Conservation (phyloP, 2,888 invertebrate genomes). For the Parascotia fuliginaria region DNA sequence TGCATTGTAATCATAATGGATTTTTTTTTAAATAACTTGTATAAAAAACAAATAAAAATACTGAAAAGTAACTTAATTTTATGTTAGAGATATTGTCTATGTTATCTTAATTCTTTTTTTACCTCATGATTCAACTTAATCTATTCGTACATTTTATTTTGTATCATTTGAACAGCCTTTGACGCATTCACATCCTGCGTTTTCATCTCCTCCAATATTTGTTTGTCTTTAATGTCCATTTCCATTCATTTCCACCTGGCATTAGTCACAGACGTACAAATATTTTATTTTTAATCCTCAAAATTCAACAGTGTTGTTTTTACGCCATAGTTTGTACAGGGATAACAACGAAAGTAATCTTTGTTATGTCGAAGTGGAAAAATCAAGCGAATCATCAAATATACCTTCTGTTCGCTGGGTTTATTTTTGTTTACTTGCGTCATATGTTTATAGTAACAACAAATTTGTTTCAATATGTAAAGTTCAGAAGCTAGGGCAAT, state of each 20-base stretch:
- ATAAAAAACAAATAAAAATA: no score
- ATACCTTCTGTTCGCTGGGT: conserved; percentile 28
- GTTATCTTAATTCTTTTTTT: no score
- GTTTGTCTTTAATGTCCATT: neutral
- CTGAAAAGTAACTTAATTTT: no score
- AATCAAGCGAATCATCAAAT: conserved; percentile 22
- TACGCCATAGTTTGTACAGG: conserved; percentile 19
- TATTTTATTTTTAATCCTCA: conserved; percentile 20
- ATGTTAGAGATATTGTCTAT: no score
- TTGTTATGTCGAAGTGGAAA: conserved; percentile 36
- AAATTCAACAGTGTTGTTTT: conserved; percentile 19
- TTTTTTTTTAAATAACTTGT: no score
- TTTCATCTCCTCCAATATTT: neutral
- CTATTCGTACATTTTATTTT: no score
- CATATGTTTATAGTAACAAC: conserved; percentile 28
- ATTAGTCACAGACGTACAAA: conserved; percentile 18
- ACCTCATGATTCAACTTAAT: no score
- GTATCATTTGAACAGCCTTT: no score
- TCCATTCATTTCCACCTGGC: neutral
- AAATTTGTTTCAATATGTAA: conserved; percentile 30
- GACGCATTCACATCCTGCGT: no score
- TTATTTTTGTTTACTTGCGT: conserved; percentile 29
- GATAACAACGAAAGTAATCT: conserved; percentile 20
- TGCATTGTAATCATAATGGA: no score
- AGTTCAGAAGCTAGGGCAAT: no score